A percentile compares a stretch with the other conserved stretches of the same genome.
Evolutionary conservation across 1,140 invertebrate genomes (phyloP).

Genomic region (Anadara kagoshimensis): DNA sequence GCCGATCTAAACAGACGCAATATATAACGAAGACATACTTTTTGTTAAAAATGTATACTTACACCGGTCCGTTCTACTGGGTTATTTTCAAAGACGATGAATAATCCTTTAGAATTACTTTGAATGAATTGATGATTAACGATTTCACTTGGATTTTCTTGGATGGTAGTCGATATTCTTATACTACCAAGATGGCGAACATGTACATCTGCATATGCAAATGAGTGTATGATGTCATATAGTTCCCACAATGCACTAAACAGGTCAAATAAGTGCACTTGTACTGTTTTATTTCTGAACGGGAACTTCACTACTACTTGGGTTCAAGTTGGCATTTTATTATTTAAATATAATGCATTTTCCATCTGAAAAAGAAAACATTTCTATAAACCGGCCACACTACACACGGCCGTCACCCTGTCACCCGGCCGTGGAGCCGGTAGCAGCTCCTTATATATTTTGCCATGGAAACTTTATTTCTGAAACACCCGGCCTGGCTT

Average conservation of each 20-base stretch:
- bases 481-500: too few relatives aligned
- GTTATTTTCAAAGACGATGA: constrained; percentile 65
- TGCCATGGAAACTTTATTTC: too few relatives aligned
- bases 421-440: too few relatives aligned
- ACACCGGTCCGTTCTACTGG: constrained; percentile 74
- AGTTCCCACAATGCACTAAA: constrained; percentile 50
- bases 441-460: too few relatives aligned
- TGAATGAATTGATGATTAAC: constrained; percentile 63
- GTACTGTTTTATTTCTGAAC: too few relatives aligned
- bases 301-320: too few relatives aligned
- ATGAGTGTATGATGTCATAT: constrained; percentile 58
- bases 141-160: constrained; percentile 63
- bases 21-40: constrained; percentile 32
- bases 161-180: constrained; percentile 35
- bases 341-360: too few relatives aligned
- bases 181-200: constrained; percentile 71
- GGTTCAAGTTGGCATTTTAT: too few relatives aligned
- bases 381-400: too few relatives aligned
- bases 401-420: too few relatives aligned
- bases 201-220: constrained; percentile 60
- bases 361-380: too few relatives aligned
- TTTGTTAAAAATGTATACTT: constrained; percentile 47
- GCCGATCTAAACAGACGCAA: constrained; percentile 25
- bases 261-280: neutral
- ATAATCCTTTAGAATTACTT: constrained; percentile 47